phyloP scores from a whole-genome alignment of 2,113 vertebrate species.

The Lophotis ruficrista region DNA sequence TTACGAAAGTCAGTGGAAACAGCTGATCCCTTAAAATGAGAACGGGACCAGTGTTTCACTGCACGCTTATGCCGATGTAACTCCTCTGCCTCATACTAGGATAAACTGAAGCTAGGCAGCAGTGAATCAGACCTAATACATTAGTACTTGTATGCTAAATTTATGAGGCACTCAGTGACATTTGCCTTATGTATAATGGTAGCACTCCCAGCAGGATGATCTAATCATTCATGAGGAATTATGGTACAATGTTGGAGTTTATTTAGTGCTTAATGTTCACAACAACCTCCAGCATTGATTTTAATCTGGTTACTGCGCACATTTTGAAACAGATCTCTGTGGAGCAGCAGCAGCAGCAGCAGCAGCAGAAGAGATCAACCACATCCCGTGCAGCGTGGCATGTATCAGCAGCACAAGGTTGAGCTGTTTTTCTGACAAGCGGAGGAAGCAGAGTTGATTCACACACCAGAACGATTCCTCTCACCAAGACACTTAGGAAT shows the following conservation, averaged over 20 bases:
- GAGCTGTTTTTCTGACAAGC: slow-evolving; percentile 21
- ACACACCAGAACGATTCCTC: slow-evolving; percentile 22
- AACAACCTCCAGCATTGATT: slow-evolving; percentile 47
- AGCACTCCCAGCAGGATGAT: slow-evolving; percentile 57
- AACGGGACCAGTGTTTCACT: background rate
- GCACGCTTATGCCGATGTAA: background rate
- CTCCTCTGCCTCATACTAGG: background rate
- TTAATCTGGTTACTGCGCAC: slow-evolving; percentile 31
- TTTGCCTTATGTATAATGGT: slow-evolving; percentile 57
- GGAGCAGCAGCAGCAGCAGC: background rate
- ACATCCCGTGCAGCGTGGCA: background rate
- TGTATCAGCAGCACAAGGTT: background rate
- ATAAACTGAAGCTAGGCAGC: slow-evolving; percentile 31
- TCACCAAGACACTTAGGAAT: slow-evolving; percentile 58
- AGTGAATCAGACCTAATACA: slow-evolving; percentile 39
- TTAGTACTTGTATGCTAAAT: slow-evolving; percentile 42
- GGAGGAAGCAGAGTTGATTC: slow-evolving; percentile 49
- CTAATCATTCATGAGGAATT: slow-evolving; percentile 56
- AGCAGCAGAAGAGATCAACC: background rate
- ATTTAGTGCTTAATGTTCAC: slow-evolving; percentile 39
- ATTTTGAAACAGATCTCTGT: background rate
- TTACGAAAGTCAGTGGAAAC: slow-evolving; percentile 21
- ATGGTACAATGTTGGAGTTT: slow-evolving; percentile 5
- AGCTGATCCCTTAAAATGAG: slow-evolving; percentile 38
- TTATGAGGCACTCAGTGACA: slow-evolving; percentile 53